Evolutionary conservation across 53 echinoderm and acorn worm genomes (phyloP).

Genomic region (Echinarachnius parma): DNA sequence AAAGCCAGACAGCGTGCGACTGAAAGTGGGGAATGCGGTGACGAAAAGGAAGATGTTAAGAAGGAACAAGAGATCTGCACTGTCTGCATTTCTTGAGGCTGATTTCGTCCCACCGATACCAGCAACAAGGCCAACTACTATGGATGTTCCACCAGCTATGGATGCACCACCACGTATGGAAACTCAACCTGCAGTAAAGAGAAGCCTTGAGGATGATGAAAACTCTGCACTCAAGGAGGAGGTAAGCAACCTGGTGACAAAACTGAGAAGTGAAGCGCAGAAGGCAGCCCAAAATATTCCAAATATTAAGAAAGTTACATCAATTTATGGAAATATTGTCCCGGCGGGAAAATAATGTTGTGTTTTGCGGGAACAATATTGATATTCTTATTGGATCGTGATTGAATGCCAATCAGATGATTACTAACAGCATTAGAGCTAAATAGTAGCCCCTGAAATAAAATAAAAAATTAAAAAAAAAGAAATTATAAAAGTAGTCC

Average conservation of each 20-base stretch:
- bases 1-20: slow-evolving; percentile 14
- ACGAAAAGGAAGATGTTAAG: slow-evolving; percentile 4
- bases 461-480: too few species aligned
- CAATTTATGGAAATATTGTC: not conserved
- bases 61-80: slow-evolving; percentile 8
- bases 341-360: not conserved
- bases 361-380: not conserved
- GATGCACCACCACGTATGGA: slow-evolving; percentile 4
- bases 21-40: slow-evolving; percentile 13
- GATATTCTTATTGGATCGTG: too few species aligned
- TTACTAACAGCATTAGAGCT: too few species aligned
- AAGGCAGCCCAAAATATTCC: slow-evolving; percentile 2
- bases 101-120: slow-evolving; percentile 3
- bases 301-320: not conserved
- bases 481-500: too few species aligned
- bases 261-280: slow-evolving; percentile 2
- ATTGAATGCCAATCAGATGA: too few species aligned
- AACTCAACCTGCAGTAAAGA: not conserved
- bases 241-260: not conserved
- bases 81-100: slow-evolving; percentile 1
- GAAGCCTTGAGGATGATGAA: slow-evolving; percentile 5
- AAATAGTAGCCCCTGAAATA: too few species aligned
- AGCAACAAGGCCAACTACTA: not conserved
- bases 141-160: too few species aligned
- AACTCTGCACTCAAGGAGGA: slow-evolving; percentile 16